Base-by-base conservation (phyloP, 2,888 invertebrate genomes). In the Drosophila melanocephala region DNA sequence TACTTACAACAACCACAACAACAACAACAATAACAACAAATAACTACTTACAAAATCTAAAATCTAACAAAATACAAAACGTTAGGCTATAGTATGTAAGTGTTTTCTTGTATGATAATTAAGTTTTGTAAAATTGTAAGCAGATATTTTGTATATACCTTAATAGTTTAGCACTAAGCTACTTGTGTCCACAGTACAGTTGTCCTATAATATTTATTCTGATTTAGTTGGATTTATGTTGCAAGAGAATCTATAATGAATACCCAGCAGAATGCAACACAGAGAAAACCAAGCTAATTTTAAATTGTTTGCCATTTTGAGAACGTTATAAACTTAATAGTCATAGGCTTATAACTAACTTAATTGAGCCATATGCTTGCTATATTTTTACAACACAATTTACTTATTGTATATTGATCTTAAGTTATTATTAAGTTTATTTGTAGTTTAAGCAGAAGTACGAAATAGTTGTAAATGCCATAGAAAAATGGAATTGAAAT, bases 231-330 rank as follows among this genome's bases (percentile, higher is more conserved):
- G 32, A 52, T 56, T 12, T 19, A 33, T 32, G 33, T 33, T 33
- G 47, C 26, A 47, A 47, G 12, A 19, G 33, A 28, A 51, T 28
- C 26, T 26, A 26, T 9, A 16, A 26, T 14, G 57, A 57, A 57
- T 37, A 16, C 33, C 19, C 37, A 47, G 28, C 32, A 35, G 14
- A 32, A 55, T 16, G 50, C 28, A 50, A 35, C 26, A 14, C 22
- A 55, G 28, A 55, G 42, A 22, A 44, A 53, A 47, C 53, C n/a
- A 63, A 67, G 42, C 55, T 69, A 57, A 62, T 69, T 81, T 75
- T 76, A 81, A 66, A 52, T 35, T 79, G 86, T 83, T 87, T 87
- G 85, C 85, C 85, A 85, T 85, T 84, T 64, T 62, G 63, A 72
- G 63, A 79, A 65, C 61, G 80, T 82, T 82, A 52, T 60, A 42